phyloP scores from a whole-genome alignment of 2,113 vertebrate species.

The Triplophysa siluroides region DNA sequence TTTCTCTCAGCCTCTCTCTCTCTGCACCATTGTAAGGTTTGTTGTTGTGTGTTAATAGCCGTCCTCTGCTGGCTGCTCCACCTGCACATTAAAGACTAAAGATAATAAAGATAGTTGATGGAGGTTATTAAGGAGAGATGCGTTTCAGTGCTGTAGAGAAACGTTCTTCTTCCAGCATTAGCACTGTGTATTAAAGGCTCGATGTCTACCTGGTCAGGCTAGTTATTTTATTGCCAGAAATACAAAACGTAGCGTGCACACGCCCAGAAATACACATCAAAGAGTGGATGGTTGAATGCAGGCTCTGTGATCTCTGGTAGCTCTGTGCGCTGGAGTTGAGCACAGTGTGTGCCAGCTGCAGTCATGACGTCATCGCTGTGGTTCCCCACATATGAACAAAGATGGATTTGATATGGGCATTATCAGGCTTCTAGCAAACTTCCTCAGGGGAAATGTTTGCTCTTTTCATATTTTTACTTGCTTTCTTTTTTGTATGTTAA shows the following conservation, averaged over 20 bases:
- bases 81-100: not conserved
- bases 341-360: not conserved
- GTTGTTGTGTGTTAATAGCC: not conserved
- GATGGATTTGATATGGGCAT: constrained; percentile 66
- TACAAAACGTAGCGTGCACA: constrained; percentile 48
- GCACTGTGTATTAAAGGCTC: not conserved
- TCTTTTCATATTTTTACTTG: constrained; percentile 9
- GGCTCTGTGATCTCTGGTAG: not conserved
- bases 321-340: not conserved
- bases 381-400: constrained; percentile 56
- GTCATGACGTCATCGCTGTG: constrained; percentile 36
- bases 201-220: not conserved
- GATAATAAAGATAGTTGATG: constrained; percentile 3
- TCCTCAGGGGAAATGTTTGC: not conserved
- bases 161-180: too few species aligned
- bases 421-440: constrained; percentile 56
- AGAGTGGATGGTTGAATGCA: not conserved
- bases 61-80: not conserved
- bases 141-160: constrained; percentile 34
- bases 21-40: not conserved
- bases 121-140: constrained; percentile 26
- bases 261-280: constrained; percentile 28
- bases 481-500: not conserved
- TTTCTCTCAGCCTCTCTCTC: not conserved
- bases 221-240: not conserved